phyloP scores from a whole-genome alignment of 2,888 invertebrate genomes.

The Anticlea derivata region DNA sequence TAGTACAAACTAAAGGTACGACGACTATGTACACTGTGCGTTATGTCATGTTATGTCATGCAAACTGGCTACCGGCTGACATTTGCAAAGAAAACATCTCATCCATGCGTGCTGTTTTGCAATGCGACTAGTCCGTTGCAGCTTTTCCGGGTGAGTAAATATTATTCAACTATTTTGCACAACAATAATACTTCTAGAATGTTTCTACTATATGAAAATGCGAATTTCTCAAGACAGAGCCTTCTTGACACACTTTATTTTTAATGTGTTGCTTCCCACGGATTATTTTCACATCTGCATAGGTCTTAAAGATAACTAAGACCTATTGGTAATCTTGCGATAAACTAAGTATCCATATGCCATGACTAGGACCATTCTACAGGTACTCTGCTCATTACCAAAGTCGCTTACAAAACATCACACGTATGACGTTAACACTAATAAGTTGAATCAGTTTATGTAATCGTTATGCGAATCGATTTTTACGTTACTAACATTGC shows the following conservation, averaged over 20 bases:
- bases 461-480: constrained; percentile 43
- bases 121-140: constrained; percentile 31
- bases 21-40: background rate
- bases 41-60: constrained; percentile 50
- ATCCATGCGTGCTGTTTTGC: constrained; percentile 47
- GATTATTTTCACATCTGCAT: background rate
- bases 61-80: constrained; percentile 59
- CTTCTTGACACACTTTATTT: background rate
- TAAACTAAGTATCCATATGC: too few relatives aligned
- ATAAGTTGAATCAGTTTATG: constrained; percentile 56
- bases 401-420: constrained; percentile 41
- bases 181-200: constrained; percentile 1
- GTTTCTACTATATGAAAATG: background rate
- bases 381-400: constrained; percentile 26
- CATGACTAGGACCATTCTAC: background rate
- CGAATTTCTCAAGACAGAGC: background rate
- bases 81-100: constrained; percentile 57
- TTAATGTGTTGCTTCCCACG: background rate
- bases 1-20: constrained; percentile 1
- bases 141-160: constrained; percentile 24
- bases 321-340: background rate
- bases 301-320: too few relatives aligned
- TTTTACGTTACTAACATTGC: constrained; percentile 40
- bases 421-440: constrained; percentile 48
- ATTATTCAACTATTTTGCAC: constrained; percentile 7